Evolutionary conservation across 2,797 vertebrate species (phyloP).

Genomic region (Semotilus atromaculatus): DNA sequence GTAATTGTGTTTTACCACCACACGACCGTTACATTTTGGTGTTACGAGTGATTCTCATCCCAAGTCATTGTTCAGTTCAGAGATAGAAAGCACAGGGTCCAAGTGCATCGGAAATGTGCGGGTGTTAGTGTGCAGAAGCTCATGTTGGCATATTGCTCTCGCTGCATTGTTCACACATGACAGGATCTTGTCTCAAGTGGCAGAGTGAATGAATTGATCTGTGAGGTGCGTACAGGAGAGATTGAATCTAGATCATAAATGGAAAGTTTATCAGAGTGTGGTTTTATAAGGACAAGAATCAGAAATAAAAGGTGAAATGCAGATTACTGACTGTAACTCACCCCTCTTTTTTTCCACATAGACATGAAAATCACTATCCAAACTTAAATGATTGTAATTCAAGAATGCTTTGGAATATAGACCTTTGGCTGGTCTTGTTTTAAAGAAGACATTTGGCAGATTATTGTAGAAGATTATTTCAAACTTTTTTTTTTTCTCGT

Average conservation of each 20-base stretch:
- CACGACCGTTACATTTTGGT: background rate
- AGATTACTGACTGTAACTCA: conserved; percentile 26
- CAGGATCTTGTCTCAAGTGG: conserved; percentile 24
- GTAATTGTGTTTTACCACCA: background rate
- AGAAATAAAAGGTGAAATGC: conserved; percentile 32
- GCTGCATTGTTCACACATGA: conserved; percentile 29
- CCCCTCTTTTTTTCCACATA: no score
- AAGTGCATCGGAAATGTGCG: background rate
- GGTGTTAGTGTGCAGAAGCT: background rate
- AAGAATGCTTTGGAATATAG: no score
- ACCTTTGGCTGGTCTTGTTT: no score
- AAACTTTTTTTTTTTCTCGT: no score
- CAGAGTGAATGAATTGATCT: conserved; percentile 57
- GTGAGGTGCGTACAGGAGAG: conserved; percentile 44
- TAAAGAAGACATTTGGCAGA: no score
- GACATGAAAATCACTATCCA: no score
- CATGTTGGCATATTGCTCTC: conserved; percentile 13
- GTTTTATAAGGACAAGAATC: conserved; percentile 31
- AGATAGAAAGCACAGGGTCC: background rate
- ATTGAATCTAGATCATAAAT: conserved; percentile 58
- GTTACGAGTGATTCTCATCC: background rate
- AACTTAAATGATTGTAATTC: no score
- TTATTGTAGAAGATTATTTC: no score
- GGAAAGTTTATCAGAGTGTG: conserved; percentile 39
- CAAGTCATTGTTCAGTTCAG: background rate